Evolutionary conservation across 2,797 vertebrate species (phyloP).

Genomic region (Alosa sapidissima): DNA sequence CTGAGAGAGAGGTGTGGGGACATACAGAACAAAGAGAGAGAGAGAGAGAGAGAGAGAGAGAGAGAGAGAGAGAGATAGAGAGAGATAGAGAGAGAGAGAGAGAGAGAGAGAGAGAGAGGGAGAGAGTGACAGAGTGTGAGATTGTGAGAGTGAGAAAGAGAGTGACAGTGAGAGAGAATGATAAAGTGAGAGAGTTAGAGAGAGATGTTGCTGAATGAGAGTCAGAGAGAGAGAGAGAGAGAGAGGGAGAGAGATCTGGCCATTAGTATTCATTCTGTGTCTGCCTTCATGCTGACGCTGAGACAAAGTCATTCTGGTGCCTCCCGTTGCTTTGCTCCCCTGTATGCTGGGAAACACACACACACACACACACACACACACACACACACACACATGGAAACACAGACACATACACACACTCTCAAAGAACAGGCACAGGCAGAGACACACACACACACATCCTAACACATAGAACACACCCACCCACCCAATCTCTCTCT

Average conservation of each 20-base stretch:
- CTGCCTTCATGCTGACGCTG: constrained; percentile 31
- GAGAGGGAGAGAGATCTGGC: not conserved
- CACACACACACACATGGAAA: not conserved
- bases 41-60: not conserved
- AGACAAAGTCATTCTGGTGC: constrained; percentile 49
- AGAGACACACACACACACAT: not conserved
- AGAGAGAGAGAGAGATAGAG: not conserved
- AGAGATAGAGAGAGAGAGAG: too few relatives aligned
- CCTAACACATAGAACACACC: constrained; percentile 2
- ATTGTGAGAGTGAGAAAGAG: not conserved
- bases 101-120: too few relatives aligned
- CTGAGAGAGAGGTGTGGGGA: not conserved
- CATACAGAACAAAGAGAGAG: not conserved
- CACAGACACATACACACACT: not conserved
- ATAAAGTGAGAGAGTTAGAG: not conserved
- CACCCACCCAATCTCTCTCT: constrained; percentile 9
- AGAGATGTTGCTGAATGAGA: not conserved
- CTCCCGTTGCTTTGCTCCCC: constrained; percentile 37
- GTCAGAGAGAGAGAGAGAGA: not conserved
- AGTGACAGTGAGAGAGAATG: not conserved
- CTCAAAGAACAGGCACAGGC: not conserved
- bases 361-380: not conserved
- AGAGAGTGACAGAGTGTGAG: too few relatives aligned
- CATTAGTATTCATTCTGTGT: constrained; percentile 46
- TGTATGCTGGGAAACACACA: not conserved